phyloP scores from a whole-genome alignment of 2,113 vertebrate genomes.

The Larimichthys crocea region DNA sequence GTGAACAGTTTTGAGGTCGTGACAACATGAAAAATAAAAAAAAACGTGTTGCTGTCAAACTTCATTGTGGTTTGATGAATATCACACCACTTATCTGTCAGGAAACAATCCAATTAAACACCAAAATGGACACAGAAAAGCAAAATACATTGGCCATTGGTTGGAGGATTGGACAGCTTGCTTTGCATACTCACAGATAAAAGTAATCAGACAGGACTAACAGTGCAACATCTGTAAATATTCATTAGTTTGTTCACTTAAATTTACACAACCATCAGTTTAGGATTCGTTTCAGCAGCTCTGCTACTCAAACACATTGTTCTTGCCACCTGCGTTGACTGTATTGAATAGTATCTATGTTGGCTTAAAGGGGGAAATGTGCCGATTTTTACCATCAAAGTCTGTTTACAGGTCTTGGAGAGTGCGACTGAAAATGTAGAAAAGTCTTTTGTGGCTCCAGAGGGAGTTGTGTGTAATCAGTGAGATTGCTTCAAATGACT shows the following conservation, averaged over 20 bases:
- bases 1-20: background rate
- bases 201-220: conserved; percentile 21
- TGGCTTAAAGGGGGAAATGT: background rate
- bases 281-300: background rate
- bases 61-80: background rate
- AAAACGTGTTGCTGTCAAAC: background rate
- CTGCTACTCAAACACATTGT: background rate
- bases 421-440: background rate
- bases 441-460: background rate
- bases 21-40: background rate
- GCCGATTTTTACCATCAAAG: background rate
- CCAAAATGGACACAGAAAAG: background rate
- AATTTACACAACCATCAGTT: background rate
- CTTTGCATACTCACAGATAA: conserved; percentile 4
- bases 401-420: background rate
- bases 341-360: background rate
- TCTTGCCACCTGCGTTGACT: background rate
- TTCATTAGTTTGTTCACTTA: background rate
- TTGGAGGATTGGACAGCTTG: conserved; percentile 22
- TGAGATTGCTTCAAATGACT: background rate
- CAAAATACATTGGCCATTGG: background rate
- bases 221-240: conserved; percentile 11
- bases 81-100: too few relatives aligned
- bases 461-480: background rate
- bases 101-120: background rate